phyloP scores from a whole-genome alignment of 2,113 vertebrate genomes.

The Columba janthina region DNA sequence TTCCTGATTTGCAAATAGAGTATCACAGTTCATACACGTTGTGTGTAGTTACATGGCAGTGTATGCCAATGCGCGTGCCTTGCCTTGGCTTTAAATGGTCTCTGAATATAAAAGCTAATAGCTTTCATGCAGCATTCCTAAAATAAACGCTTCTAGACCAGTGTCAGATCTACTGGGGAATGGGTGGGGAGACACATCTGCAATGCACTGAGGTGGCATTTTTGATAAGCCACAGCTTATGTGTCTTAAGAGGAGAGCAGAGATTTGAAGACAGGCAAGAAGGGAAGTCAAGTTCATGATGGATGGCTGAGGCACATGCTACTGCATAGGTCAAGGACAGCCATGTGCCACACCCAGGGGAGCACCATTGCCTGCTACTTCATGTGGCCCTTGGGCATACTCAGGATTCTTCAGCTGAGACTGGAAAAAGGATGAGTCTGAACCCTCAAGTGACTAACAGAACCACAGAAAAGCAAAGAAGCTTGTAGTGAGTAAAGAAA shows the following conservation, averaged over 20 bases:
- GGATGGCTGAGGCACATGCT: background rate
- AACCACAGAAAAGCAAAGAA: background rate
- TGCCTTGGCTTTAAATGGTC: constrained; percentile 39
- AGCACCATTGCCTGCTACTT: background rate
- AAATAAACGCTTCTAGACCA: constrained; percentile 16
- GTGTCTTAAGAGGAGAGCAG: background rate
- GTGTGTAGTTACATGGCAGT: background rate
- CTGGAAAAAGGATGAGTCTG: background rate
- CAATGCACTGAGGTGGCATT: background rate
- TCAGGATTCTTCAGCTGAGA: background rate
- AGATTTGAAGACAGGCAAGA: background rate
- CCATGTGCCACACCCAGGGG: background rate
- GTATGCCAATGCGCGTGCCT: background rate
- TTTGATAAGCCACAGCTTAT: background rate
- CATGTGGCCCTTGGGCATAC: background rate
- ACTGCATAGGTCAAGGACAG: background rate
- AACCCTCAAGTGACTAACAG: background rate
- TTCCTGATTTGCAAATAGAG: background rate
- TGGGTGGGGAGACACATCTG: background rate
- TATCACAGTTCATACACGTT: background rate
- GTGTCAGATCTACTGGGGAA: background rate
- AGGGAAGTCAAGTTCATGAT: background rate
- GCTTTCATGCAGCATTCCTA: constrained; percentile 49
- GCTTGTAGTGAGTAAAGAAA: background rate
- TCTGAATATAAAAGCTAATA: constrained; percentile 57